Evolutionary conservation across 2,113 vertebrate species (phyloP), one percentile per base, ranked within the genome.

Genomic region (Cynoglossus semilaevis): DNA sequence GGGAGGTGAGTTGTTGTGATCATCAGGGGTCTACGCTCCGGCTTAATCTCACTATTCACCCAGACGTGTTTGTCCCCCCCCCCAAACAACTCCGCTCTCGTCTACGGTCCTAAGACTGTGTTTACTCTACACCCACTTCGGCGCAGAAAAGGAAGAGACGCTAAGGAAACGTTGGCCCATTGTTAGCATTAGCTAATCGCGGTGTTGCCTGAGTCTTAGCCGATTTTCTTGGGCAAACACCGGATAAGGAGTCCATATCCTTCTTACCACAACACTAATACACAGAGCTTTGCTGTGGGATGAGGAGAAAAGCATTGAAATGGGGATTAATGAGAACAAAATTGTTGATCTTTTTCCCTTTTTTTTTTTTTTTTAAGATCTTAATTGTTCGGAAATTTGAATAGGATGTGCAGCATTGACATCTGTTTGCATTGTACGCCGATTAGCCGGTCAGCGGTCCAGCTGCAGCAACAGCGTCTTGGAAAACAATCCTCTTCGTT

Each of bases 191-290:
- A 86, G 85, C 78, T 84, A 82, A 90, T 83, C 82, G 69, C 76
- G 73, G 67, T 63, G 59, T 79, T 83, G 86, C 84, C 81, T 76
- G 81, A 74, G 85, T 81, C 84, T 91, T 88, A 90, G 85, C 74
- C 15, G 81, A 83, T 86, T 90, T 90, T 86, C 87, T 87, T 71
- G 74, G 69, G 87, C 80, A 90, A 89, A 90, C 87, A 88, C 66
- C 66, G 87, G 85, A 89, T 90, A 88, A 88, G 22, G 84, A 89
- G 88, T 88, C 81, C 82, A 86, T 75, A 87, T 90, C 87, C 90
- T 68, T 79, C 88, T 89, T 87, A 89, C 75, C 85, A 85, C 79
- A 36, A 63, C 78, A 58, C 73, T 90, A 89, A 91, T 88, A 77
- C 88, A 78, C 22, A 58, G 15, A 59, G 88, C 87, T 89, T 88